phyloP scores from a whole-genome alignment of 2,888 invertebrate species.

The Elysia crispata region DNA sequence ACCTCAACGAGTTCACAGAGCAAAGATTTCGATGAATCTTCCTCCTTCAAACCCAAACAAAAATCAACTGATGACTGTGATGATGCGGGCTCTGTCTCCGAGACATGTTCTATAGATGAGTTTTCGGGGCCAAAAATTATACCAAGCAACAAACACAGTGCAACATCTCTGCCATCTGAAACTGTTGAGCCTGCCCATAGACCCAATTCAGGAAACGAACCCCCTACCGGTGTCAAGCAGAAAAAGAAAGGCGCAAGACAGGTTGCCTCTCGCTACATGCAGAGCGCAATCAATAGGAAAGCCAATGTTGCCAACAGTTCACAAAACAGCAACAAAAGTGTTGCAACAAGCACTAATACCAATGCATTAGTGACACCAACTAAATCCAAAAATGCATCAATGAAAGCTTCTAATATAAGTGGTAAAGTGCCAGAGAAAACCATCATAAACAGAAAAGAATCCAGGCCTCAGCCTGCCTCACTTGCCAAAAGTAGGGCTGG shows the following conservation, averaged over 20 bases:
- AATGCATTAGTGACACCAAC: background rate
- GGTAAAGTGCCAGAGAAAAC: background rate
- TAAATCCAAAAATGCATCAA: background rate
- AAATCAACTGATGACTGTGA: background rate
- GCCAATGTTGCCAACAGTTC: background rate
- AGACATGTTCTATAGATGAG: slow-evolving; percentile 61
- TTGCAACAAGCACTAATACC: background rate
- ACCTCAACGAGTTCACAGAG: background rate
- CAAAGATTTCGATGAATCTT: slow-evolving; percentile 30
- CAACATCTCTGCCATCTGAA: background rate
- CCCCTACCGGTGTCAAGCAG: slow-evolving; percentile 34
- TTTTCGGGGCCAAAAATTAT: slow-evolving; percentile 47
- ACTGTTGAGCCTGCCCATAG: background rate
- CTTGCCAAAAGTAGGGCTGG: background rate
- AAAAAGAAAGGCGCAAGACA: slow-evolving; percentile 54
- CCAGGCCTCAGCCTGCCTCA: background rate
- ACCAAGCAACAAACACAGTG: background rate
- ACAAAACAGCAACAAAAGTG: background rate
- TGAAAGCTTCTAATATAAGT: background rate
- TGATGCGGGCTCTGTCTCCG: slow-evolving; percentile 53
- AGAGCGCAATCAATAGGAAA: slow-evolving; percentile 36
- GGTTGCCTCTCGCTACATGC: slow-evolving; percentile 67
- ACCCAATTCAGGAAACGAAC: background rate
- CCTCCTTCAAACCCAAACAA: background rate
- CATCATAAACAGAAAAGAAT: background rate